These are phyloP conservation scores for Bombus affinis DNA, from an alignment of 1,140 invertebrate species.

Conservation along the genomic window DNA sequence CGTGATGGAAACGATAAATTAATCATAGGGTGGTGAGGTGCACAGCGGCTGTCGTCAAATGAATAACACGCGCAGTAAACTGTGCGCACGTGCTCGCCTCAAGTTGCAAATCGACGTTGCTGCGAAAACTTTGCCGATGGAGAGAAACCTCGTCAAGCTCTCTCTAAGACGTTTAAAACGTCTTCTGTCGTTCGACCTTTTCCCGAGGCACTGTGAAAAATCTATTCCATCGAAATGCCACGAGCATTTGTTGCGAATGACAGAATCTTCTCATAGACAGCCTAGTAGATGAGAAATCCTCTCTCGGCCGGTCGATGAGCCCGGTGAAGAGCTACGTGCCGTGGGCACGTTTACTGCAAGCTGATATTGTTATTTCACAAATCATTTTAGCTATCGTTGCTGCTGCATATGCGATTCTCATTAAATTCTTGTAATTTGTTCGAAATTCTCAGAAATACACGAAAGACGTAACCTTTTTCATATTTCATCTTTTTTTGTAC, in stretches of 20 bases:
- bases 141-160: background rate
- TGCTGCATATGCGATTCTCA: background rate
- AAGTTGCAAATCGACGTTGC: background rate
- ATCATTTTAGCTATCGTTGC: background rate
- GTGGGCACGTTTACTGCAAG: background rate
- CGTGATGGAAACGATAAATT: constrained; percentile 52
- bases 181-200: constrained; percentile 61
- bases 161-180: constrained; percentile 22
- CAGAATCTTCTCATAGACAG: constrained; percentile 63
- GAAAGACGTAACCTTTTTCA: background rate
- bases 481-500: background rate
- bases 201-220: constrained; percentile 54
- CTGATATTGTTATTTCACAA: constrained; percentile 41
- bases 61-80: constrained; percentile 41
- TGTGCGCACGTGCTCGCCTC: background rate
- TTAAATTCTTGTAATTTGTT: constrained; percentile 2
- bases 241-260: constrained; percentile 66
- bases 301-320: constrained; percentile 12
- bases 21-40: constrained; percentile 41
- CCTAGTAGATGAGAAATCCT: constrained; percentile 6
- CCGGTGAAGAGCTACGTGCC: background rate
- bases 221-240: constrained; percentile 63
- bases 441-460: background rate
- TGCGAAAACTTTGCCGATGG: background rate
- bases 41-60: constrained; percentile 4